Evolutionary conservation across 2,113 vertebrate species (phyloP).

Genomic region (Eulacestoma nigropectus): DNA sequence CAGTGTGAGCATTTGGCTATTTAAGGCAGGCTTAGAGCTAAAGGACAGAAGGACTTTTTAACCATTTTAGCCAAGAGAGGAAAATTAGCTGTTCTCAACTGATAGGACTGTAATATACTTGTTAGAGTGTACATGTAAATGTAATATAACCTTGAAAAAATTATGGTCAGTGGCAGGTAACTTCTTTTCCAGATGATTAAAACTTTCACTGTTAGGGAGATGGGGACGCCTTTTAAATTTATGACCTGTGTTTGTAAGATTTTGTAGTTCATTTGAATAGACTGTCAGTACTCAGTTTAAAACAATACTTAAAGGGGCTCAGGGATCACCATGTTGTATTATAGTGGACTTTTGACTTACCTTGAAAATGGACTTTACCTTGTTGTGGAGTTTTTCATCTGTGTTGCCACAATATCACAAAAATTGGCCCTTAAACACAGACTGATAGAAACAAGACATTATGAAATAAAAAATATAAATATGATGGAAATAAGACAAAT

Average conservation of each 20-base stretch:
- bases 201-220: not conserved
- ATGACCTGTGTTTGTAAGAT: not conserved
- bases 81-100: not conserved
- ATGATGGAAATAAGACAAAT: not conserved
- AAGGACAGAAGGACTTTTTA: not conserved
- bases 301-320: not conserved
- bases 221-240: not conserved
- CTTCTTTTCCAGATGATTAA: not conserved
- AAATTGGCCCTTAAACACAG: not conserved
- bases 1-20: not conserved
- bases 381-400: not conserved
- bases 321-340: not conserved
- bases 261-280: not conserved
- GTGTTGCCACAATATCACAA: not conserved
- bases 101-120: not conserved
- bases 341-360: not conserved
- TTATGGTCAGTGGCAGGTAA: not conserved
- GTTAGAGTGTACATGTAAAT: not conserved
- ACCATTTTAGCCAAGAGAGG: not conserved
- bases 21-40: not conserved
- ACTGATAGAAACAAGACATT: not conserved
- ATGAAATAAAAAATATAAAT: not conserved
- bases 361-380: too few relatives aligned
- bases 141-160: not conserved
- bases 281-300: not conserved